Percentiles rank a stretch among this genome's conserved stretches.
Evolutionary conservation across 2,888 invertebrate genomes (phyloP).

Genomic region (Drosophila nr. perissopoda): DNA sequence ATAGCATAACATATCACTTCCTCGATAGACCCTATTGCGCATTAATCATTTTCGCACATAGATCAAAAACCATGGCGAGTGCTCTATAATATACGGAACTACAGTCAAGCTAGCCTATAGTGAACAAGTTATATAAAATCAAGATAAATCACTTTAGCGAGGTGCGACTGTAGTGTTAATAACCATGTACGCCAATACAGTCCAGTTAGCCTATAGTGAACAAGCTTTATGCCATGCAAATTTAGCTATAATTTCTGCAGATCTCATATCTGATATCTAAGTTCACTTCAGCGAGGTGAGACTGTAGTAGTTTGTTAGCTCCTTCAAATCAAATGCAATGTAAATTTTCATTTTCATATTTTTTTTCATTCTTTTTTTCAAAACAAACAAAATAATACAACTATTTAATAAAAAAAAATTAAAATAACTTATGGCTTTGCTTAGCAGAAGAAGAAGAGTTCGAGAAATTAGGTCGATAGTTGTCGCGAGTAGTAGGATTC

Average conservation of each 20-base stretch:
- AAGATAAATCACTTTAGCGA: not conserved
- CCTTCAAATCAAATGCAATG: not conserved
- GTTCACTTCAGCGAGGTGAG: not conserved
- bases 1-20: not conserved
- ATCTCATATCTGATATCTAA: not conserved
- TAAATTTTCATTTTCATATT: not conserved
- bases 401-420: constrained; percentile 63
- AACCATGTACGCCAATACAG: not conserved
- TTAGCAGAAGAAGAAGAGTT: constrained; percentile 11
- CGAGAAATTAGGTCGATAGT: constrained; percentile 34
- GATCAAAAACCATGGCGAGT: not conserved
- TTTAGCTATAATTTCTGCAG: not conserved
- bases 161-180: not conserved
- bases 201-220: not conserved
- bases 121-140: not conserved
- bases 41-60: not conserved
- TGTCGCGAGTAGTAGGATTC: constrained; percentile 31
- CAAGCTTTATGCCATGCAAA: not conserved
- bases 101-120: not conserved
- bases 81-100: not conserved
- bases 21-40: not conserved
- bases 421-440: constrained; percentile 70
- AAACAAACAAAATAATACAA: constrained; percentile 57
- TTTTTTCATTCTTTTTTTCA: constrained; percentile 46
- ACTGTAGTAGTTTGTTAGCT: not conserved